Conservation (phyloP, 2,888 invertebrate species). For the Esperia sulphurella region DNA sequence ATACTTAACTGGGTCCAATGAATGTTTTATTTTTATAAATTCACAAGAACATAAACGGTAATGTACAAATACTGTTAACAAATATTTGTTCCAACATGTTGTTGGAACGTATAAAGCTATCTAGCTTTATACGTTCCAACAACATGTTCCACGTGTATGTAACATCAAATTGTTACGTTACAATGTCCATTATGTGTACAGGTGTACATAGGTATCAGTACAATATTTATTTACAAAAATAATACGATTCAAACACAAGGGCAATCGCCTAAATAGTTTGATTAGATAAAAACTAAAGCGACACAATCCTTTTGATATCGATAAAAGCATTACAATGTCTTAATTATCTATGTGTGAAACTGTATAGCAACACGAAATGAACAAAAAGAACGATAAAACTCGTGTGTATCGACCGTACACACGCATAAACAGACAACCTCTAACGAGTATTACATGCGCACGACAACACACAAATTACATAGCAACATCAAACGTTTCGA, state of each 20-base stretch:
- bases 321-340: constrained; percentile 3
- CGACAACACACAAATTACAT: constrained; percentile 9
- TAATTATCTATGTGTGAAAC: constrained; percentile 1
- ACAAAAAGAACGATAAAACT: background rate
- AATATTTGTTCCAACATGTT: too few species aligned
- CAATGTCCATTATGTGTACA: background rate
- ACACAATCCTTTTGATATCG: background rate
- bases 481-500: constrained; percentile 17
- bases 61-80: too few species aligned
- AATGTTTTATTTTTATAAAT: too few species aligned
- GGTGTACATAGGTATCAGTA: background rate
- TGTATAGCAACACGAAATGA: background rate
- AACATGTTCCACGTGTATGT: too few species aligned
- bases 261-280: background rate
- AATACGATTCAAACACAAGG: background rate
- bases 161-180: too few species aligned
- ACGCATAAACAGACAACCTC: background rate
- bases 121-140: too few species aligned
- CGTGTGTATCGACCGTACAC: background rate
- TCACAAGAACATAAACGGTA: too few species aligned
- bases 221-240: background rate
- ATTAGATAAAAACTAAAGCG: background rate
- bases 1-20: too few species aligned
- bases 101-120: too few species aligned
- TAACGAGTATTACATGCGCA: background rate